Evolutionary conservation across 2,797 vertebrate species (phyloP).

Genomic region (Sphenodon punctatus): DNA sequence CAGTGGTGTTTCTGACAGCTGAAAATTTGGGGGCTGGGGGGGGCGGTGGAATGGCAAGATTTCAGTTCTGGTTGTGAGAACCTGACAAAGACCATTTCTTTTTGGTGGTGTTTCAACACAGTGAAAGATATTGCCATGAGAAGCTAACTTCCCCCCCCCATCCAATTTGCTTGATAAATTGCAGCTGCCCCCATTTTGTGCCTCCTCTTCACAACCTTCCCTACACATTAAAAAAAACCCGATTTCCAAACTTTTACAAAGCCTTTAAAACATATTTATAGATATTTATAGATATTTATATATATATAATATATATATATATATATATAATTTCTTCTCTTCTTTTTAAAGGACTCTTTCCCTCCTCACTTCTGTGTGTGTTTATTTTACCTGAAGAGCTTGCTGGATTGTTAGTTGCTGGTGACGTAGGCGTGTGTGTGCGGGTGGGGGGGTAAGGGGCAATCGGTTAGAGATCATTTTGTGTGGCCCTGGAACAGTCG

Average conservation of each 20-base stretch:
- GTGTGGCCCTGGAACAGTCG: background rate
- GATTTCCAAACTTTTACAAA: conserved; percentile 58
- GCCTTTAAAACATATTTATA: conserved; percentile 62
- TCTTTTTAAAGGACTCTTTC: conserved; percentile 45
- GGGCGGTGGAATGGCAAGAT: too few relatives aligned
- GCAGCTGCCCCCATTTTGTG: too few relatives aligned
- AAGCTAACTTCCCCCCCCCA: too few relatives aligned
- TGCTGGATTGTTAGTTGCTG: conserved; percentile 13
- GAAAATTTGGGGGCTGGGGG: too few relatives aligned
- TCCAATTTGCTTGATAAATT: too few relatives aligned
- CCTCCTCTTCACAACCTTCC: conserved; percentile 13
- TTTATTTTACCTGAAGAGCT: background rate
- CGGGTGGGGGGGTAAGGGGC: background rate
- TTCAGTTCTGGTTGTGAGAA: too few relatives aligned
- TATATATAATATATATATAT: too few relatives aligned
- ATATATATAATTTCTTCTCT: conserved; percentile 37
- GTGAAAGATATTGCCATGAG: too few relatives aligned
- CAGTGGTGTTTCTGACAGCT: too few relatives aligned
- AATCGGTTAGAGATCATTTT: too few relatives aligned
- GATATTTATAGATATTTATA: conserved; percentile 64
- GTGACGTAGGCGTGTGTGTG: conserved; percentile 1
- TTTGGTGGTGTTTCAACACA: too few relatives aligned
- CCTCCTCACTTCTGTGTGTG: conserved; percentile 7
- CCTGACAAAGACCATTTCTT: too few relatives aligned
- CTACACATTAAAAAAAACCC: conserved; percentile 39